These are phyloP conservation scores for Heliothis peltigera DNA, from an alignment of 2,888 invertebrate genomes.

Conservation along the genomic window DNA sequence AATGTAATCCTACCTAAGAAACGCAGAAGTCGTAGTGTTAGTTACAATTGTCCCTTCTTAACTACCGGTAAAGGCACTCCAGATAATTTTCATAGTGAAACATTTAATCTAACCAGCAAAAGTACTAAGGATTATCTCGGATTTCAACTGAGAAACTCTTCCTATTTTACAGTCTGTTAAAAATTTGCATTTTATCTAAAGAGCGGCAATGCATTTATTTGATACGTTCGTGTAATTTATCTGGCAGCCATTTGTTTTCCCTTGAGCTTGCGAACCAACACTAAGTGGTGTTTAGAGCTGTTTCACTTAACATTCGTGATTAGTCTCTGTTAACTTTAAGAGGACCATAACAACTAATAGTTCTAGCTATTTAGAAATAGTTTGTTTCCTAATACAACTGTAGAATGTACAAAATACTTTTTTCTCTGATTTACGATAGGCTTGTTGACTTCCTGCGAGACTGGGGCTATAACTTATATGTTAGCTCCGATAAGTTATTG, in stretches of 20 bases:
- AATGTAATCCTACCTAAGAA: constrained; percentile 2
- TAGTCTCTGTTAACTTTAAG: constrained; percentile 43
- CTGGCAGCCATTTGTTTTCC: constrained; percentile 53
- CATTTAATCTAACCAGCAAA: constrained; percentile 44
- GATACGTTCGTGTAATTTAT: constrained; percentile 54
- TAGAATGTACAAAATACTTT: constrained; percentile 2
- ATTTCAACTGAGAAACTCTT: constrained; percentile 43
- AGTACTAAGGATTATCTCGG: constrained; percentile 45
- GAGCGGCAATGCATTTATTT: constrained; percentile 57
- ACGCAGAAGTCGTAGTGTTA: constrained; percentile 13
- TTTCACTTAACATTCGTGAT: constrained; percentile 52
- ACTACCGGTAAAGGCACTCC: constrained; percentile 19
- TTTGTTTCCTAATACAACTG: constrained; percentile 26
- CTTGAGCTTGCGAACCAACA: constrained; percentile 41
- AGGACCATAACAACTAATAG: constrained; percentile 12
- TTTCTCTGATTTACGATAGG: constrained; percentile 32
- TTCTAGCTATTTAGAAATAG: constrained; percentile 27
- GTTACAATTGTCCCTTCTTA: constrained; percentile 27
- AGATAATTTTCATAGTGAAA: constrained; percentile 37
- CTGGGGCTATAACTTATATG: constrained; percentile 34
- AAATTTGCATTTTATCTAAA: constrained; percentile 60
- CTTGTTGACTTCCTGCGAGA: constrained; percentile 30
- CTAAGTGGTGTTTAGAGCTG: constrained; percentile 55
- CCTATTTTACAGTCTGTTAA: constrained; percentile 49
- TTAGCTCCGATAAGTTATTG: constrained; percentile 37